Base-by-base conservation (phyloP, 2,113 vertebrate species). In the Syngnathus scovelli region DNA sequence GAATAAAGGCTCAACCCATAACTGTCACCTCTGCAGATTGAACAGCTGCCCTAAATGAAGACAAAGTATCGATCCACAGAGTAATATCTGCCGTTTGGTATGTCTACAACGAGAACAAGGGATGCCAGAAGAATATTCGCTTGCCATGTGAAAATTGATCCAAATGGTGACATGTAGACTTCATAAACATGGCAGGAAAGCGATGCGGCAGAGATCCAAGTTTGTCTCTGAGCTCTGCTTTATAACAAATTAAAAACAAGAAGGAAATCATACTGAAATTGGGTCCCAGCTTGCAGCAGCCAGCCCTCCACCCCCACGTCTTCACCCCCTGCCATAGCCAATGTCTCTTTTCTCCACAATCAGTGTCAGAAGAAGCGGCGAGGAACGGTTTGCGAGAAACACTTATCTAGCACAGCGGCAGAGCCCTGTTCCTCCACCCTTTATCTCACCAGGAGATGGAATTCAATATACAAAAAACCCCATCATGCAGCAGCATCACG, bases 401-500 rank as follows among this genome's bases (percentile, higher is more conserved):
- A 92, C 91, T 78, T 90, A 91, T 86, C 90, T 92, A 83, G 92
- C 91, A 86, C 92, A 92, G 88, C 88, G 88, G 91, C 90, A 92
- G 90, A 89, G 92, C 90, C 93, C 94, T 95, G 92, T 94, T 95
- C 88, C 88, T 92, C 90, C 89, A 92, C 90, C 92, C 90, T 93
- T 92, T 93, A 93, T 92, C 93, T 93, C 92, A 90, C 92, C 80
- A 70, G 90, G 91, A 94, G 93, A 94, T 92, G 93, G 93, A 95
- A 94, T 95, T 95, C 93, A 93, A 94, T 90, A 93, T 93, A 92
- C 85, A 93, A 91, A 93, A 91, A 91, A 87, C 87, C 89, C 88
- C 89, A 91, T 93, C 89, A 90, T 90, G 90, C 91, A 93, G 90
- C 93, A 93, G 94, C 95, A 94, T 93, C 94, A 93, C 93, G 94